Base-by-base conservation (phyloP, 2,888 invertebrate species). In the Empis stercorea region DNA sequence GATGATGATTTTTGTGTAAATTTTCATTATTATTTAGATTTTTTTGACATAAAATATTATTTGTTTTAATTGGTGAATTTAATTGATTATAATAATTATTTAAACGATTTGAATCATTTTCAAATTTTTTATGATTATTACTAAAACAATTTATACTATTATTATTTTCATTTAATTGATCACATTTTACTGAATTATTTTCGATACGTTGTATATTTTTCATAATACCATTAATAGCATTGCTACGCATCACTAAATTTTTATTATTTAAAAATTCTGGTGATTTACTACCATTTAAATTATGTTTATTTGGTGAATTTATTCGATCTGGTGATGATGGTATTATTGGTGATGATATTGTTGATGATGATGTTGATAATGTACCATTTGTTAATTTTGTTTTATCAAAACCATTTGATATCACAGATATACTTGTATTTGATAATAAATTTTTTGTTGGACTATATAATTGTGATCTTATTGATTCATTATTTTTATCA, bases 81-180 rank as follows among this genome's bases (percentile, higher is more conserved):
- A 66, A 53, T 49, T 67, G 65, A 46, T 56, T 64, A 54, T 67
- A 68, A 46, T 62, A 67, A 46, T 60, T 65, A 47, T 68, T 68
- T 45, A 67, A 55, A 15, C 66, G 65, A 57, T 68, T 68, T 27
- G 66, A 61, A 54, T 68, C 66, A 52, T 59, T 65, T 57, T 68
- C 68, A 53, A 61, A 68, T 56, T 65, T 65, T 49, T 64, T 66
- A 57, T 68, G 67, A 47, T 53, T n/a, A n/a, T n/a, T 54, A 42
- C 49, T 51, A 34, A 52, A 27, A 27, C 23, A 4, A 20, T 20
- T 20, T 20, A 20, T 20, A 20, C 5, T 48, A 17, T 17, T 34
- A 48, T 46, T 50, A 36, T 45, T 46, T 16, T 48, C 46, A 27
- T 42, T 45, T 14, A 23, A 17, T 20, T 44, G 30, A 38, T 27